A percentile compares a stretch with the other conserved stretches of the same genome.
Conservation (phyloP, 2,888 invertebrate genomes). For the Pteria penguin region DNA sequence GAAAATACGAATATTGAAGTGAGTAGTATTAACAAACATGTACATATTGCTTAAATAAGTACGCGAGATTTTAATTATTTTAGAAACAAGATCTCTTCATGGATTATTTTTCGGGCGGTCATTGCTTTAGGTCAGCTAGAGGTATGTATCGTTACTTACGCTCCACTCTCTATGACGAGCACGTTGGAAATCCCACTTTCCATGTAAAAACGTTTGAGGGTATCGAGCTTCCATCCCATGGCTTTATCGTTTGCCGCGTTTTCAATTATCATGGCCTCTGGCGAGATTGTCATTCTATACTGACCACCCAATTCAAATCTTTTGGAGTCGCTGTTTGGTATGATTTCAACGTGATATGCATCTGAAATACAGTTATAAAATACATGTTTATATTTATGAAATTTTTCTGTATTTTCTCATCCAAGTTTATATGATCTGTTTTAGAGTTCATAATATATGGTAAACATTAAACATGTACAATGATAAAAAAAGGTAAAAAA, state of each 20-base stretch:
- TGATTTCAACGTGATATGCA: constrained; percentile 54
- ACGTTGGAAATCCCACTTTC: constrained; percentile 51
- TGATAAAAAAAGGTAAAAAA: too few species aligned
- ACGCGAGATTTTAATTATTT: too few species aligned
- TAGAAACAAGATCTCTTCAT: too few species aligned
- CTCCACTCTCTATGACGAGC: constrained; percentile 67
- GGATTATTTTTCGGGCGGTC: neutral
- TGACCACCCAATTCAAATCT: constrained; percentile 53
- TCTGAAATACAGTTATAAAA: constrained; percentile 57
- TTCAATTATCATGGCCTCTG: constrained; percentile 58
- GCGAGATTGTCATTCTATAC: constrained; percentile 57
- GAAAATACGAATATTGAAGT: too few species aligned
- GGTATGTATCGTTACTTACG: constrained; percentile 61
- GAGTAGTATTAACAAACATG: too few species aligned
- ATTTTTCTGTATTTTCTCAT: too few species aligned
- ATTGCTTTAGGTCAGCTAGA: neutral
- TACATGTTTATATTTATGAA: too few species aligned
- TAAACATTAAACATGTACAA: too few species aligned
- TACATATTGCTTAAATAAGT: too few species aligned
- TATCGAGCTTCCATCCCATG: constrained; percentile 64
- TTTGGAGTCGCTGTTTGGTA: constrained; percentile 55
- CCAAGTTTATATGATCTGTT: too few species aligned
- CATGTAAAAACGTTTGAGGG: constrained; percentile 63
- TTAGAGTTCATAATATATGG: too few species aligned
- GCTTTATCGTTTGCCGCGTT: constrained; percentile 43